Conservation (phyloP, 1,140 invertebrate species). For the Hylyphantes graminicola region DNA sequence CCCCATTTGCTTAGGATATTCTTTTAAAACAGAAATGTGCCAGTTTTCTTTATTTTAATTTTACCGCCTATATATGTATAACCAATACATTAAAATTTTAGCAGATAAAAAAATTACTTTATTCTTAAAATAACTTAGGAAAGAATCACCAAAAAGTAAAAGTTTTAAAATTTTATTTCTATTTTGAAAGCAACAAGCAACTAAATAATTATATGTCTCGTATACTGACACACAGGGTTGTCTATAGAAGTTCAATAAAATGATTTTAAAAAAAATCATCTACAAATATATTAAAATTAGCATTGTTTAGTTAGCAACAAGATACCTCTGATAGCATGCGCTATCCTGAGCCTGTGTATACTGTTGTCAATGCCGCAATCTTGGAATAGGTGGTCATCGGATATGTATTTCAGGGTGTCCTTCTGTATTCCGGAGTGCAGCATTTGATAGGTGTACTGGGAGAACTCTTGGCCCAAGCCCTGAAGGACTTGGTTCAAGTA, state of each 20-base stretch:
- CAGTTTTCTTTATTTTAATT: too few relatives aligned
- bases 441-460: slow-evolving; percentile 97
- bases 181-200: too few relatives aligned
- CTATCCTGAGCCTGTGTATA: slow-evolving; percentile 90
- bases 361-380: slow-evolving; percentile 95
- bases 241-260: too few relatives aligned
- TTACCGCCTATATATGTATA: not conserved
- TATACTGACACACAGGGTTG: too few relatives aligned
- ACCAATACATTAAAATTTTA: not conserved
- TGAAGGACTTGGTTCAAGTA: slow-evolving; percentile 92
- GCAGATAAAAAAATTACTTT: too few relatives aligned
- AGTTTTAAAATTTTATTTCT: too few relatives aligned
- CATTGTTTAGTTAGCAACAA: not conserved
- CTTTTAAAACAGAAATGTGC: too few relatives aligned
- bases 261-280: too few relatives aligned
- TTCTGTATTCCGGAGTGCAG: slow-evolving; percentile 94
- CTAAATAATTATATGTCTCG: too few relatives aligned
- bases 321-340: slow-evolving; percentile 85
- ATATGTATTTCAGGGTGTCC: slow-evolving; percentile 77
- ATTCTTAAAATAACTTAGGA: not conserved
- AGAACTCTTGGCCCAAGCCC: slow-evolving; percentile 88
- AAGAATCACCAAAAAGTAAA: not conserved
- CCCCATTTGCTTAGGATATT: too few relatives aligned
- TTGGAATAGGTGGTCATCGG: slow-evolving; percentile 88
- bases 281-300: too few relatives aligned